A percentile compares a stretch with the other conserved stretches of the same genome.
Evolutionary conservation across 2,797 vertebrate genomes (phyloP).

Genomic region (Pachyuromys duprasi): DNA sequence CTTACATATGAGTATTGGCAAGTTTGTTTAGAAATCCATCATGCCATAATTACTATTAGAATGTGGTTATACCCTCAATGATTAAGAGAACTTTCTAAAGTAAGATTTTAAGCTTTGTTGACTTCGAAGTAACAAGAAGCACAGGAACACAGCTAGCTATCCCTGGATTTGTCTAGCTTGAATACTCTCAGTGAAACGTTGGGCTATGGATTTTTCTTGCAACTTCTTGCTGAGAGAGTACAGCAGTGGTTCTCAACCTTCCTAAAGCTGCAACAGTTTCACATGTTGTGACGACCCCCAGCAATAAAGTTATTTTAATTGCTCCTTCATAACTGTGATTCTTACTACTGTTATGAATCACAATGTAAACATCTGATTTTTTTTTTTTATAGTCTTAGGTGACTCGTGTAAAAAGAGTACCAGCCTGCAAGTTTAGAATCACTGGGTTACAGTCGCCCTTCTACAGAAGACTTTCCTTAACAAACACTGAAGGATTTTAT

Average conservation of each 20-base stretch:
- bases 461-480: not conserved
- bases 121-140: conserved; percentile 62
- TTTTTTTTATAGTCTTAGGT: not conserved
- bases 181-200: conserved; percentile 54
- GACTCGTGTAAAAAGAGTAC: not conserved
- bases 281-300: not conserved
- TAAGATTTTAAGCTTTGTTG: conserved; percentile 68
- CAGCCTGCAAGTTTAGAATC: not conserved
- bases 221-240: conserved; percentile 56
- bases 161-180: conserved; percentile 62
- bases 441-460: conserved; percentile 48
- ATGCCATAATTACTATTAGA: conserved; percentile 65
- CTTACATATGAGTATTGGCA: conserved; percentile 56
- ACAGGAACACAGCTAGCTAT: conserved; percentile 7
- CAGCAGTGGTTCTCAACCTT: not conserved
- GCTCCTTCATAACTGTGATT: not conserved
- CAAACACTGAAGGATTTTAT: conserved; percentile 46
- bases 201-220: conserved; percentile 51
- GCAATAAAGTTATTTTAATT: not conserved
- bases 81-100: conserved; percentile 71
- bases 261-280: not conserved
- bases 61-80: conserved; percentile 13
- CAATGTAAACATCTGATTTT: not conserved
- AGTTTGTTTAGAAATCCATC: conserved; percentile 60
- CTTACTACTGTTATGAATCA: not conserved